Conservation (phyloP, 1,140 invertebrate species). For the Ceratina japonica region DNA sequence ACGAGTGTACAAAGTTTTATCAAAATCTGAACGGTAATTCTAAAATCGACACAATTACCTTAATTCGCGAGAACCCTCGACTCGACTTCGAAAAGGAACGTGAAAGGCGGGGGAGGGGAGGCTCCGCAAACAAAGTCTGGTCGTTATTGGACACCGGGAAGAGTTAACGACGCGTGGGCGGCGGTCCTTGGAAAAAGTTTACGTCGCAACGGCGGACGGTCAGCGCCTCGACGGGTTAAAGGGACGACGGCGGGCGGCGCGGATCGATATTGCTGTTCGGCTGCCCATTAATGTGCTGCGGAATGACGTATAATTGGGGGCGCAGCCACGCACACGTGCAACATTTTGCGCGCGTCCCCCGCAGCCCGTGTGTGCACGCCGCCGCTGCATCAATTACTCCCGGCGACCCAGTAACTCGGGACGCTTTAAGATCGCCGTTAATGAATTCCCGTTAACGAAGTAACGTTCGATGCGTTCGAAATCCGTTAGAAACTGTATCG, state of each 20-base stretch:
- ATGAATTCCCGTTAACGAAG: neutral
- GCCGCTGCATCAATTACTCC: constrained; percentile 11
- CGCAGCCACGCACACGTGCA: neutral
- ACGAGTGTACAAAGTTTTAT: too few relatives aligned
- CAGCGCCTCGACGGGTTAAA: constrained; percentile 20
- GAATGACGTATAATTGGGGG: constrained; percentile 11
- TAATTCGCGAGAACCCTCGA: too few relatives aligned
- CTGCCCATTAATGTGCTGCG: constrained; percentile 23
- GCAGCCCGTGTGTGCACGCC: neutral
- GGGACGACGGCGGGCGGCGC: neutral
- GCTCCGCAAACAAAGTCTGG: too few relatives aligned
- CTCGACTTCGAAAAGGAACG: too few relatives aligned
- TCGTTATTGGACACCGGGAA: neutral
- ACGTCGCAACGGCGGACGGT: constrained; percentile 21
- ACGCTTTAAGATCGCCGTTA: neutral
- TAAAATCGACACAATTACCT: too few relatives aligned
- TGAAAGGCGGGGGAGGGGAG: neutral
- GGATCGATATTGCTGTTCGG: constrained; percentile 36
- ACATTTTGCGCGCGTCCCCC: neutral
- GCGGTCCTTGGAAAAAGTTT: constrained; percentile 33
- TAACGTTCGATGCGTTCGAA: neutral
- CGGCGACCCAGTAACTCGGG: too few relatives aligned
- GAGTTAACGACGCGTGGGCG: constrained; percentile 29
- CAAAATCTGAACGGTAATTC: too few relatives aligned
- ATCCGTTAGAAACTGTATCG: neutral